Evolutionary conservation across 2,888 invertebrate genomes (phyloP), one percentile per base, ranked within the genome.

Genomic region (Caenorhabditis zanzibari): DNA sequence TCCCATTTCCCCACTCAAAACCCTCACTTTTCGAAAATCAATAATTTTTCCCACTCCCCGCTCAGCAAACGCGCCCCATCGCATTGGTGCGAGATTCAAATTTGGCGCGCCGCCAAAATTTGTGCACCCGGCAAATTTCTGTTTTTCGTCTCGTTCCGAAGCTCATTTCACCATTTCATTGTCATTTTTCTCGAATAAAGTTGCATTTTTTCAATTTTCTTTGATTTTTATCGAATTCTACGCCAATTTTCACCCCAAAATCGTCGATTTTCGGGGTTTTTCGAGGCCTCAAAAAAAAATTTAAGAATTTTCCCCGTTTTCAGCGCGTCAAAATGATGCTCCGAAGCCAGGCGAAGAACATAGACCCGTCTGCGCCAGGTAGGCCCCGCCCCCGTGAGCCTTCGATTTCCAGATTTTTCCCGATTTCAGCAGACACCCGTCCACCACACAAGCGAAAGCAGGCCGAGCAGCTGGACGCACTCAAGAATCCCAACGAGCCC

Each of bases 261-360:
- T 54, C 52, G 26, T 22, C 26, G 10, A 24, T 54, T 10, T 54
- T 26, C 44, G 14, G 12, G 0, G 19, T 41, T 22, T 41, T 56
- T 69, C 41, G n/a, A 6, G n/a, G n/a, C n/a, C 54, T 5, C 19
- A 26, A 16, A 28, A 32, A 5, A 61, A 61, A 24, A 22, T 19
- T 38, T 19, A 22, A n/a, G 16, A 49, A 44, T 49, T 49, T 47
- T 32, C 28, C 6, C 47, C 22, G 3, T 79, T 72, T 49, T 26
- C 72, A 61, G 72, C 54, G 58, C 44, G 7, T 68, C 66, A 68
- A 61, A 35, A 79, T 79, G 79, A 79, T 79, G 79, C 79, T 79
- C 38, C 61, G 79, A 56, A 79, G 79, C 64, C 71, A 79, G 32
- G 54, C 64, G 16, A 79, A 79, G 58, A 63, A 79, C 28, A 38